These are phyloP conservation scores for Didymodactylos carnosus DNA, from an alignment of 2,888 invertebrate species.

Conservation along the genomic window DNA sequence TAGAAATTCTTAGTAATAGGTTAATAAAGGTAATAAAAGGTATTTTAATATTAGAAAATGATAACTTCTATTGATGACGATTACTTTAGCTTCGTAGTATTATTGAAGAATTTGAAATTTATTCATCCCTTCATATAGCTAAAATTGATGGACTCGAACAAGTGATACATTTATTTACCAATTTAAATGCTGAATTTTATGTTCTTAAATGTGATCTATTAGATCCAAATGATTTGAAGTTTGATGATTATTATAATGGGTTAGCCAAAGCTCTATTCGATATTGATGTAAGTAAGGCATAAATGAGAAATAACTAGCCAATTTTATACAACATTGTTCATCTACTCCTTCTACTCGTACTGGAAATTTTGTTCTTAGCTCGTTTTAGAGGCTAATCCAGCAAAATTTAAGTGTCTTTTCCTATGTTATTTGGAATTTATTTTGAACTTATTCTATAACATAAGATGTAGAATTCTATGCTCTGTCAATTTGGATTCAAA, in stretches of 20 bases:
- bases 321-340: too few relatives aligned
- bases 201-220: background rate
- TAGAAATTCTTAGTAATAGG: background rate
- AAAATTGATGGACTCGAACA: background rate
- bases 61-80: background rate
- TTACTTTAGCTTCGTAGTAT: background rate
- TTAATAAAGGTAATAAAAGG: background rate
- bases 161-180: background rate
- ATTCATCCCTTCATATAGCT: background rate
- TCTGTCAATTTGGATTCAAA: too few relatives aligned
- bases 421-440: too few relatives aligned
- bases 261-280: background rate
- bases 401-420: too few relatives aligned
- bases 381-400: too few relatives aligned
- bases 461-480: too few relatives aligned
- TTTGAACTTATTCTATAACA: too few relatives aligned
- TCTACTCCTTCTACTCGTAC: too few relatives aligned
- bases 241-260: background rate
- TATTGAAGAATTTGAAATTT: background rate
- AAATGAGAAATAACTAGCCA: too few relatives aligned
- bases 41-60: background rate
- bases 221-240: background rate
- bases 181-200: background rate
- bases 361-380: too few relatives aligned
- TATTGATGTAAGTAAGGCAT: background rate